Evolutionary conservation across 2,797 vertebrate genomes (phyloP).

Genomic region (Erethizon dorsatum): DNA sequence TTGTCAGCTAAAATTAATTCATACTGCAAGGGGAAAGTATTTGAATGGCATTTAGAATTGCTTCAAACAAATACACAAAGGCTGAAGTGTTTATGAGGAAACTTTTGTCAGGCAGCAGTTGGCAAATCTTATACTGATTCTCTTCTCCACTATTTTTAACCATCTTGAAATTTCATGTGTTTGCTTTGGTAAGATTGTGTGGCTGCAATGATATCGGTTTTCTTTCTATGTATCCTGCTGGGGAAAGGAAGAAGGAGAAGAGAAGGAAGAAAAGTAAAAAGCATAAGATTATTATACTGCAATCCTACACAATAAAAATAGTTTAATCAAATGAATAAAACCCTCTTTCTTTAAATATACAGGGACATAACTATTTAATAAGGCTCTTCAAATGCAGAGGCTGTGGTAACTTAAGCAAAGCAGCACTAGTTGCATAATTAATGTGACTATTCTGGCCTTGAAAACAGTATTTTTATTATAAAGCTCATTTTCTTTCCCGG

Average conservation of each 20-base stretch:
- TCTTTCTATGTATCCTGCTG: not conserved
- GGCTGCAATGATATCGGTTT: slow-evolving; percentile 1
- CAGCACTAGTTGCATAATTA: slow-evolving; percentile 62
- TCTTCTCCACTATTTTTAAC: not conserved
- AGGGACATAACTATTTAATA: slow-evolving; percentile 65
- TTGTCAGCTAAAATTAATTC: slow-evolving; percentile 80
- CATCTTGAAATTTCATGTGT: slow-evolving; percentile 50
- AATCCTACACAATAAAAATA: slow-evolving; percentile 60
- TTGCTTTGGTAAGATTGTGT: not conserved
- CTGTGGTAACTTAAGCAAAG: slow-evolving; percentile 77
- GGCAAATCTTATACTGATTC: slow-evolving; percentile 57
- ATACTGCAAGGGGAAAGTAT: not conserved
- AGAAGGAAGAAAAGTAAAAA: not conserved
- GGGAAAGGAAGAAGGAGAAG: not conserved
- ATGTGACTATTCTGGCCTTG: slow-evolving; percentile 63
- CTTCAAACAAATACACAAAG: slow-evolving; percentile 67
- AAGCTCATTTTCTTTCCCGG: slow-evolving; percentile 82
- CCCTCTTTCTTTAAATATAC: slow-evolving; percentile 62
- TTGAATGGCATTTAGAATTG: slow-evolving; percentile 49
- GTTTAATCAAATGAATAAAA: slow-evolving; percentile 60
- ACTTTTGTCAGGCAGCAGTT: slow-evolving; percentile 32
- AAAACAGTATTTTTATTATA: slow-evolving; percentile 81
- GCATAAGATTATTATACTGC: not conserved
- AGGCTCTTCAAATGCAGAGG: slow-evolving; percentile 68
- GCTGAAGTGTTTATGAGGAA: not conserved